A percentile compares a stretch with the other conserved stretches of the same genome.
These are phyloP conservation scores for Lamellibrachia luymesi DNA, from an alignment of 1,140 invertebrate genomes.

Conservation along the genomic window DNA sequence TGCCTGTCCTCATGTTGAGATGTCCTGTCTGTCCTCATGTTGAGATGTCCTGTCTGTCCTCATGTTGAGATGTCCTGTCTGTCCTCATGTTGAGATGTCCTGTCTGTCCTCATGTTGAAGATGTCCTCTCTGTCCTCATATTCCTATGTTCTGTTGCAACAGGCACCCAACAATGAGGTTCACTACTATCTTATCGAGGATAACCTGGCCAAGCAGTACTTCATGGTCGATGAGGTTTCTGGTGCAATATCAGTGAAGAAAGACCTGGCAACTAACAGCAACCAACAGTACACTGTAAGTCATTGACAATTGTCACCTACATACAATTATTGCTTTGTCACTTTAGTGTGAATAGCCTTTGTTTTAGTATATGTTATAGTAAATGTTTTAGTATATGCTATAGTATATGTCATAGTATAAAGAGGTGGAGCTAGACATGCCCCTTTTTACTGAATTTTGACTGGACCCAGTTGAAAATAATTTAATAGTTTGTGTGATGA, in stretches of 20 bases:
- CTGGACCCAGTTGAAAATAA: background rate
- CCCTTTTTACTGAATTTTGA: background rate
- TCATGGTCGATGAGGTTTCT: constrained; percentile 31
- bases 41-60: too few species aligned
- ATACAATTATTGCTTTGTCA: background rate
- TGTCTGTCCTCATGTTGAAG: too few species aligned
- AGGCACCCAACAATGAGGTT: constrained; percentile 38
- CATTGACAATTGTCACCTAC: background rate
- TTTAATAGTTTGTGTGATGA: background rate
- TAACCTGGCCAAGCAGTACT: constrained; percentile 30
- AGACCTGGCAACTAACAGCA: constrained; percentile 10
- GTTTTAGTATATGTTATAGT: background rate
- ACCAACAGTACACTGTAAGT: constrained; percentile 20
- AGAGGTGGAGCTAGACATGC: background rate
- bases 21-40: too few species aligned
- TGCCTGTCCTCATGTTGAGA: too few species aligned
- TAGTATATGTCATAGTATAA: background rate
- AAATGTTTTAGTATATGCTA: background rate
- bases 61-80: too few species aligned
- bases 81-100: too few species aligned
- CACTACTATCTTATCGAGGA: constrained; percentile 33
- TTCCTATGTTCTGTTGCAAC: constrained; percentile 18
- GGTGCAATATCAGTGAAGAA: constrained; percentile 32
- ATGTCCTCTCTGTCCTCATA: too few species aligned
- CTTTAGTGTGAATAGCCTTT: background rate